Percentiles rank a stretch among this genome's conserved stretches.
These are phyloP conservation scores for Epinotia demarniana DNA, from an alignment of 2,888 invertebrate species.

Conservation along the genomic window DNA sequence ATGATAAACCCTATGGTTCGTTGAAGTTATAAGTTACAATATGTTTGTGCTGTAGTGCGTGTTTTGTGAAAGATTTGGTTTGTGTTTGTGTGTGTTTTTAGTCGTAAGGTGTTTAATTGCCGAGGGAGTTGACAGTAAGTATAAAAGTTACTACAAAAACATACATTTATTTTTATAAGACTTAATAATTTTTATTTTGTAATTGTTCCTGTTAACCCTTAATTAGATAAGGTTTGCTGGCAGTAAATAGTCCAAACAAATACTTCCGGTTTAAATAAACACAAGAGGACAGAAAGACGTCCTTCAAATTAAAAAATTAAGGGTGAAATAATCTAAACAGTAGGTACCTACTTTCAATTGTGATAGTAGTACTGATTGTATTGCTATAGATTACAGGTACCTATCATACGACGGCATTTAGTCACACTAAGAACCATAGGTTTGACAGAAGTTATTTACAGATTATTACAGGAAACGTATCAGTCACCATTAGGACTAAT, in stretches of 20 bases:
- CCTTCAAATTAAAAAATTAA: background rate
- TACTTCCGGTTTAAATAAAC: too few species aligned
- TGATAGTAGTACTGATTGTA: too few species aligned
- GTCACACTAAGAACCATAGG: background rate
- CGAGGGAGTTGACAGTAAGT: slow-evolving; percentile 27
- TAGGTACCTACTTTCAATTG: too few species aligned
- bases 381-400: background rate
- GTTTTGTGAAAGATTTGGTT: slow-evolving; percentile 15
- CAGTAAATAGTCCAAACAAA: too few species aligned
- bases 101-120: slow-evolving; percentile 5
- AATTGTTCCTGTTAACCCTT: too few species aligned
- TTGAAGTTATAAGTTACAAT: slow-evolving; percentile 10
- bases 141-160: background rate
- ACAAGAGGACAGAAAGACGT: too few species aligned
- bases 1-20: slow-evolving; percentile 13
- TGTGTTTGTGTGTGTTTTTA: slow-evolving; percentile 22
- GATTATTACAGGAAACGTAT: slow-evolving; percentile 19
- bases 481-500: slow-evolving; percentile 13
- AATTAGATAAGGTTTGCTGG: too few species aligned
- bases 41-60: slow-evolving; percentile 25
- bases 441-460: background rate
- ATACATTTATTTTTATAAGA: background rate
- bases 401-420: background rate
- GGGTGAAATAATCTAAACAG: background rate
- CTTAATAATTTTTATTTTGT: background rate